Conservation (phyloP, 2,888 invertebrate genomes). For the Tribolium freemani region DNA sequence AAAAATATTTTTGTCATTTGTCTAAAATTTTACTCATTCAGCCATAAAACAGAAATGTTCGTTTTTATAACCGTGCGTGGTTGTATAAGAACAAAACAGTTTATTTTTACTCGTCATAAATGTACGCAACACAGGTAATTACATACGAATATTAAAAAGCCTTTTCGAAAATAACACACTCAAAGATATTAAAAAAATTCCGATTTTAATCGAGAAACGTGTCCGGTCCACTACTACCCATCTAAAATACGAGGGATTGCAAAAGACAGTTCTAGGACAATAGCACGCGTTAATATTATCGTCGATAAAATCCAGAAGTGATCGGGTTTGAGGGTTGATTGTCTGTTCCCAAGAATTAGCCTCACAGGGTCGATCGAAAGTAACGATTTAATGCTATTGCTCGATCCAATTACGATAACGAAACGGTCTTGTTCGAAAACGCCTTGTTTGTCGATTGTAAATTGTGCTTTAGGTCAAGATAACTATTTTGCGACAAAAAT, state of each 20-base stretch:
- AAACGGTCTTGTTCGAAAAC: not conserved
- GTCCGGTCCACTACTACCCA: not conserved
- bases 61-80: not conserved
- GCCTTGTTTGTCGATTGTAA: not conserved
- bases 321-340: not conserved
- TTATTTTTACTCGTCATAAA: not conserved
- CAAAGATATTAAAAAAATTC: no score
- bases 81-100: not conserved
- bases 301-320: not conserved
- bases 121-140: not conserved
- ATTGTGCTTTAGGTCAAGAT: not conserved
- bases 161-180: no score
- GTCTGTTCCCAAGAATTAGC: not conserved
- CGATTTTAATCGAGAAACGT: not conserved
- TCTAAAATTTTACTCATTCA: not conserved
- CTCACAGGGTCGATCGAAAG: not conserved
- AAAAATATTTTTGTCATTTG: not conserved
- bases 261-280: not conserved
- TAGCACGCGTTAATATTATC: not conserved
- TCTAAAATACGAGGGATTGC: not conserved
- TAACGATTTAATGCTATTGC: not conserved
- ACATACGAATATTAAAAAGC: not conserved
- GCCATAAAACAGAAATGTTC: not conserved
- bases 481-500: no score
- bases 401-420: not conserved